Conservation (phyloP, 2,888 invertebrate genomes). For the Brenthis ino region DNA sequence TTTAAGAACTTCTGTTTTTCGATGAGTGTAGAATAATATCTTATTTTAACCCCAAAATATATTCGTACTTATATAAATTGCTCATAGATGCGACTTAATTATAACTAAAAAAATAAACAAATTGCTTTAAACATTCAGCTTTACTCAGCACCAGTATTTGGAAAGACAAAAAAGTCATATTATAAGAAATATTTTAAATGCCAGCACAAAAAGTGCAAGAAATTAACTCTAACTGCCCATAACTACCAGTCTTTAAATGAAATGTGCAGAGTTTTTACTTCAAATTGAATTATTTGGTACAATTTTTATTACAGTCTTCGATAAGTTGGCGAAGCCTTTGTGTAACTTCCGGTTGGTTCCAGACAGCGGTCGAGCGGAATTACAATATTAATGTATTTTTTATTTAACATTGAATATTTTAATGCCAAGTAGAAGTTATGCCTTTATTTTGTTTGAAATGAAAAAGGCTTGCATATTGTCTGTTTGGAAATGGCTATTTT, state of each 20-base stretch:
- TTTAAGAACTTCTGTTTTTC: too few relatives aligned
- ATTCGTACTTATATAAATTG: too few relatives aligned
- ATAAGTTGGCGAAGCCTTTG: slow-evolving; percentile 29
- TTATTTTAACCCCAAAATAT: too few relatives aligned
- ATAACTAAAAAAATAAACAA: too few relatives aligned
- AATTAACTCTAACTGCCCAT: slow-evolving; percentile 12
- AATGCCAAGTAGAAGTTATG: slow-evolving; percentile 4
- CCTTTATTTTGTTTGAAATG: background rate
- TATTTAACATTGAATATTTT: slow-evolving; percentile 8
- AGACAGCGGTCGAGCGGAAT: slow-evolving; percentile 22
- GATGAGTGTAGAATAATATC: too few relatives aligned
- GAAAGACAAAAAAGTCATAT: too few relatives aligned
- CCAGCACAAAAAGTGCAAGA: background rate
- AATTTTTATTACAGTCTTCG: slow-evolving; percentile 27
- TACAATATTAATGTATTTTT: slow-evolving; percentile 22
- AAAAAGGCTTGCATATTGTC: background rate
- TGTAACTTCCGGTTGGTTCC: slow-evolving; percentile 22
- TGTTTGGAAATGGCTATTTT: background rate
- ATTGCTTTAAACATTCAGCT: too few relatives aligned
- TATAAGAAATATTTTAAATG: background rate
- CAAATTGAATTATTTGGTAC: slow-evolving; percentile 28
- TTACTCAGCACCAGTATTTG: too few relatives aligned
- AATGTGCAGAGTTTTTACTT: slow-evolving; percentile 9
- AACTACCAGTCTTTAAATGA: slow-evolving; percentile 12
- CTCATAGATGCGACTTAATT: too few relatives aligned